Base-by-base conservation (phyloP, 2,797 vertebrate species). In the Anabas testudineus region DNA sequence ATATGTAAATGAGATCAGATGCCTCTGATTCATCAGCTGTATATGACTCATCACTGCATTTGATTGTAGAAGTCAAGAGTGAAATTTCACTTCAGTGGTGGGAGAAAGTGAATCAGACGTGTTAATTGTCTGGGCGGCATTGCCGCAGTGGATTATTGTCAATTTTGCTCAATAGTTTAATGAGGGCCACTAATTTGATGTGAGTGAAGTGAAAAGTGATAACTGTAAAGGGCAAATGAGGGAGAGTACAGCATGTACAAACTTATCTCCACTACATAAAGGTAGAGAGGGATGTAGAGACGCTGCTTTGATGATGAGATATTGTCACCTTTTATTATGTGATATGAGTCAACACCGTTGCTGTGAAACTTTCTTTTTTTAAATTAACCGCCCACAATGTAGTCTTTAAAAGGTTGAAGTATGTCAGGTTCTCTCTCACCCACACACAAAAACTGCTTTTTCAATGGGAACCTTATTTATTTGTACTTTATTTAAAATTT, bases 21-120 rank as follows among this genome's bases (percentile, higher is more conserved):
- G 60, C 54, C 41, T 78, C 49, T 66, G 74, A 82, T 56, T 78
- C 65, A 74, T 26, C 34, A 72, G 47, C 71, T 66, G 68, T 61
- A 61, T 54, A 6, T 67, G 62, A 78, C 74, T 87, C 71, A 42
- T 64, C 59, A 6, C 19, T 12, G 7, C 14, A 39, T 62, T 78
- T 72, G 34, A 75, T 52, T 63, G 47, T 19, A n/a, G 34, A 64
- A 71, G 62, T 74, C 43, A 42, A 14, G 46, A 65, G 32, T 71
- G 54, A 71, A n/a, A 49, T 72, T 74, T 84, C 24, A 47, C 36
- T 63, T 49, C 22, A 41, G 16, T 19, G 58, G 52, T 78, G 45
- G 37, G 10, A 83, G 55, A 79, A 76, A 62, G 54, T 68, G 60
- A 73, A 64, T 72, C 74, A 68, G 39, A 58, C 36, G 58, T 48